Evolutionary conservation across 2,888 invertebrate genomes (phyloP).

Genomic region (Cantharis rustica): DNA sequence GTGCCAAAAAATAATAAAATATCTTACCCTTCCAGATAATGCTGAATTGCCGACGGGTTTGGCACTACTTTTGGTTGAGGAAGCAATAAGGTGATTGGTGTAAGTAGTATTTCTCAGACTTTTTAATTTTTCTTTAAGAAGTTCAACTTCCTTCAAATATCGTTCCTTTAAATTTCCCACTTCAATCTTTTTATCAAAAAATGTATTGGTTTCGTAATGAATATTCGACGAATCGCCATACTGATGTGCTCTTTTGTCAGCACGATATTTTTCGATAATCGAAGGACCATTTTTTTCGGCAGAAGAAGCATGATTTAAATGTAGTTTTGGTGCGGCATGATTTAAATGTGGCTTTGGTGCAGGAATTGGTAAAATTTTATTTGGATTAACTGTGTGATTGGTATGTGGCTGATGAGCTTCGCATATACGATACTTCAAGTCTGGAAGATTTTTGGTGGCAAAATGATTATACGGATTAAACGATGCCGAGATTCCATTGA

Average conservation of each 20-base stretch:
- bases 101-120: conserved; percentile 41
- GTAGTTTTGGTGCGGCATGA: neutral
- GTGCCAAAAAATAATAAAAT: neutral
- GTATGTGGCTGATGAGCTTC: neutral
- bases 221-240: neutral
- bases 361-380: neutral
- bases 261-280: neutral
- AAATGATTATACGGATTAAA: neutral
- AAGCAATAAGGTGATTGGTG: conserved; percentile 1
- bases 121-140: conserved; percentile 46
- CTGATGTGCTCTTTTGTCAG: neutral
- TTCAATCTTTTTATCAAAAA: conserved; percentile 49
- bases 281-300: neutral
- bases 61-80: neutral
- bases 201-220: conserved; percentile 48
- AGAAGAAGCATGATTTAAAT: neutral
- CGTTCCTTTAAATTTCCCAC: conserved; percentile 42
- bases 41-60: neutral
- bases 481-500: neutral
- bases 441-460: neutral
- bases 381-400: neutral
- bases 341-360: neutral
- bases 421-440: neutral
- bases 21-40: neutral
- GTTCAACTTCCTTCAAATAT: conserved; percentile 48